Evolutionary conservation across 2,888 invertebrate species (phyloP), one percentile per base, ranked within the genome.

Genomic region (Pharmacophagus antenor): DNA sequence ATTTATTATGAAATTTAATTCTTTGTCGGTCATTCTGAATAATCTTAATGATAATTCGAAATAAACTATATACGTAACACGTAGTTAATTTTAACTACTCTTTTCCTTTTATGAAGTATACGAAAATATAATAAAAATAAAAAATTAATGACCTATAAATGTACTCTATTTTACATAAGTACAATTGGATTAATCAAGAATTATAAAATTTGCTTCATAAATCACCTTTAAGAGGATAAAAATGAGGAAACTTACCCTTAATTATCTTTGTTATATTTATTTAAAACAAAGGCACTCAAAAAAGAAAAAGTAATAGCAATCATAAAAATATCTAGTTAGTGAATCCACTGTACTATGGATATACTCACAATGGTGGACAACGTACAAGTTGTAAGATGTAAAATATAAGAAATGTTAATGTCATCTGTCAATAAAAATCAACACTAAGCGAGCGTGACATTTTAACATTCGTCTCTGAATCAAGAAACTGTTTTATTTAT

Each of bases 161-260:
- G 37, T 15, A n/a, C 37, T 0, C 1, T 15, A 4, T 37, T 37
- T 37, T 37, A 37, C 8, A n/a, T 37, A 37, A 37, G 4, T 37
- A n/a, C n/a, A 37, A 37, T 15, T 37, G n/a, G 37, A 37, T n/a
- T n/a, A 37, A 37, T n/a, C 37, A n/a, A n/a, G 37, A 37, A 37
- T 37, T 3, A n/a, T 37, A 5, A 37, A 4, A 8, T 4, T 37
- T 37, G 37, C 15, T 3, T n/a, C 15, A 37, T 37, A 2, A 37
- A 37, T 0, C 15, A 3, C 4, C n/a, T 27, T 15, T 37, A n/a
- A n/a, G n/a, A n/a, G n/a, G n/a, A n/a, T n/a, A n/a, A n/a, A n/a
- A 37, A n/a, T n/a, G n/a, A 37, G 15, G 37, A 37, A 2, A 37
- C 37, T 2, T 37, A 37, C 37, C 37, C n/a, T n/a, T 15, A 37